Evolutionary conservation across 2,888 invertebrate species (phyloP).

Genomic region (Graphium colonna): DNA sequence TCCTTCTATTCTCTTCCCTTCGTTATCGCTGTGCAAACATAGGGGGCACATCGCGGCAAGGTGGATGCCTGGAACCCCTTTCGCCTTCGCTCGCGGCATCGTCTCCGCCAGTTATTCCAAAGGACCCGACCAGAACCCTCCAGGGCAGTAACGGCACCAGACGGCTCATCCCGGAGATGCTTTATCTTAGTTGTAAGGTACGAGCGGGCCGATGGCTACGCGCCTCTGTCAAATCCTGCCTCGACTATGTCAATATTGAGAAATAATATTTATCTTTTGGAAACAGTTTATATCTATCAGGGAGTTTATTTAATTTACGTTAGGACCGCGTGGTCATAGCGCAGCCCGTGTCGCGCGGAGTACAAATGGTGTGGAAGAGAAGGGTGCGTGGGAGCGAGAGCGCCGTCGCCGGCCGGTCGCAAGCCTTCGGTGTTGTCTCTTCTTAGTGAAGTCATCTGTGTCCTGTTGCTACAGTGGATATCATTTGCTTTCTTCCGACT

Average conservation of each 20-base stretch:
- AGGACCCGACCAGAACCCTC: background rate
- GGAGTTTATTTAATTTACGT: constrained; percentile 50
- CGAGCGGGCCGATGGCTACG: constrained; percentile 29
- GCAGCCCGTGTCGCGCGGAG: constrained; percentile 56
- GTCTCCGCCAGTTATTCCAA: background rate
- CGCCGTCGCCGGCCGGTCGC: too few species aligned
- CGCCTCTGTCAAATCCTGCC: constrained; percentile 48
- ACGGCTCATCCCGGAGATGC: constrained; percentile 6
- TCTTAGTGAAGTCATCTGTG: constrained; percentile 60
- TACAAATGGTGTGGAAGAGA: constrained; percentile 86
- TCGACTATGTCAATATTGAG: constrained; percentile 45
- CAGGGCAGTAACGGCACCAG: background rate
- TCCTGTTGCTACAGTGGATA: constrained; percentile 73
- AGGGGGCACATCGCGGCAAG: background rate
- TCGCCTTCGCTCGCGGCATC: background rate
- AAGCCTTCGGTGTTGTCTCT: constrained; percentile 76
- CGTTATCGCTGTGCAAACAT: background rate
- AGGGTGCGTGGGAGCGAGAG: constrained; percentile 50
- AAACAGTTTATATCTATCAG: constrained; percentile 59
- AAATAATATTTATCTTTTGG: constrained; percentile 52
- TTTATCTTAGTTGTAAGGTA: constrained; percentile 1
- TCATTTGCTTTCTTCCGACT: constrained; percentile 58
- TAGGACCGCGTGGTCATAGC: constrained; percentile 47
- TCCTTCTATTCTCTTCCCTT: too few species aligned
- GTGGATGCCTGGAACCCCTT: background rate